These are phyloP conservation scores for Andrena haemorrhoa DNA, from an alignment of 2,888 invertebrate genomes.

Conservation along the genomic window DNA sequence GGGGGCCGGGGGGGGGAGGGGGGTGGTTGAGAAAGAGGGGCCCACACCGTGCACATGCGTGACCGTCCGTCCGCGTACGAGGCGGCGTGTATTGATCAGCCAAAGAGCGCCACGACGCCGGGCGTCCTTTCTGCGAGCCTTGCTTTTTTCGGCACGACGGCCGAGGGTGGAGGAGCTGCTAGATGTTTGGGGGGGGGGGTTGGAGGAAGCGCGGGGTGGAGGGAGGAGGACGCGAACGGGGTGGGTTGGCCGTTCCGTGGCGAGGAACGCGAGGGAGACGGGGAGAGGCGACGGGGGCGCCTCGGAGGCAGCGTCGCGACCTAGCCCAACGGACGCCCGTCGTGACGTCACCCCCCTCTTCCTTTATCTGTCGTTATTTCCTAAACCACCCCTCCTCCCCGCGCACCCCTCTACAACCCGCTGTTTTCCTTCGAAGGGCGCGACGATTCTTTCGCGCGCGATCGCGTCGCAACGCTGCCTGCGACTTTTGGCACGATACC, in stretches of 20 bases:
- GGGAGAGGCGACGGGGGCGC: conserved; percentile 5
- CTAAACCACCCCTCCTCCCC: conserved; percentile 28
- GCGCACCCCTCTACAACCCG: background rate
- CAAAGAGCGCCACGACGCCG: conserved; percentile 85
- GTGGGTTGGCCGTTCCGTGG: conserved; percentile 52
- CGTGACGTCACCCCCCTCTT: conserved; percentile 77
- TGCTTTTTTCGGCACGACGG: conserved; percentile 82
- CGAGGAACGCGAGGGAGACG: conserved; percentile 40
- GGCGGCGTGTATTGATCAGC: conserved; percentile 85
- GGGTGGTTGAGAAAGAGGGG: conserved; percentile 44
- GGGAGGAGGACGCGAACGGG: conserved; percentile 43
- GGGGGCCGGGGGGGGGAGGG: background rate
- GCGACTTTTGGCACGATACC: background rate
- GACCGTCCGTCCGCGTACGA: conserved; percentile 84
- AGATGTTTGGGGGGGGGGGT: conserved; percentile 36
- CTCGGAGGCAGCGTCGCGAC: conserved; percentile 75
- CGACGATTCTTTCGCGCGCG: conserved; percentile 13
- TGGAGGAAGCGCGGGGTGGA: conserved; percentile 17
- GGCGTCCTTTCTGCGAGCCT: conserved; percentile 85
- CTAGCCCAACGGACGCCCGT: conserved; percentile 80
- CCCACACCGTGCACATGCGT: conserved; percentile 84
- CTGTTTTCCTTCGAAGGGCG: conserved; percentile 27
- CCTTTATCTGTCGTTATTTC: conserved; percentile 65
- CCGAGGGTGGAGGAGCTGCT: conserved; percentile 60
- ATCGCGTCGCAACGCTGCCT: background rate